These are phyloP conservation scores for Syngnathus typhle DNA, from an alignment of 2,113 vertebrate species.

Conservation along the genomic window DNA sequence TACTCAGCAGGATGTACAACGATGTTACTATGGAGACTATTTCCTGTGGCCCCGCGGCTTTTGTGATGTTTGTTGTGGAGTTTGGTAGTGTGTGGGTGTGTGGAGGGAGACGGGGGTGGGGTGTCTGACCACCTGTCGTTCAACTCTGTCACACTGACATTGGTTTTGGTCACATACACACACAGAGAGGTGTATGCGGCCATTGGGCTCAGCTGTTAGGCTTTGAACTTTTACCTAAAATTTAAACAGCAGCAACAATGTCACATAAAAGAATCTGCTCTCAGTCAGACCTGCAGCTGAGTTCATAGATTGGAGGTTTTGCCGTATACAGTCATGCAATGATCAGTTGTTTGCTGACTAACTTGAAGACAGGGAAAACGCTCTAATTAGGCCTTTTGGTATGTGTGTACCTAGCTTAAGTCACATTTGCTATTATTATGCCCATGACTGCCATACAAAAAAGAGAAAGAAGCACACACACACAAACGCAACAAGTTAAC, in stretches of 20 bases:
- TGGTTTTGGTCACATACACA: conserved; percentile 13
- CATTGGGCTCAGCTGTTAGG: not conserved
- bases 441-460: too few species aligned
- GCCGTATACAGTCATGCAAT: too few species aligned
- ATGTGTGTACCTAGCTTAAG: too few species aligned
- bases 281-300: not conserved
- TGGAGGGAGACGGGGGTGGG: not conserved
- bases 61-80: conserved; percentile 19
- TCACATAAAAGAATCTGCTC: not conserved
- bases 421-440: too few species aligned
- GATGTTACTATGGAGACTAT: conserved; percentile 49
- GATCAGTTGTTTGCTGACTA: too few species aligned
- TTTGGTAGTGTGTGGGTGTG: conserved; percentile 19
- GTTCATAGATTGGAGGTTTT: too few species aligned
- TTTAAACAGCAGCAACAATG: not conserved
- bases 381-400: too few species aligned
- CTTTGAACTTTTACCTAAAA: conserved; percentile 7
- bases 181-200: conserved; percentile 4
- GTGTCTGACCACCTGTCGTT: conserved; percentile 44
- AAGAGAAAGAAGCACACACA: not conserved
- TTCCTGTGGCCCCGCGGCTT: conserved; percentile 41
- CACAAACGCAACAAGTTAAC: not conserved
- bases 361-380: too few species aligned
- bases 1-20: conserved; percentile 50
- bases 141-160: conserved; percentile 22